Evolutionary conservation across 2,797 vertebrate species (phyloP).

Genomic region (Carcharodon carcharias): DNA sequence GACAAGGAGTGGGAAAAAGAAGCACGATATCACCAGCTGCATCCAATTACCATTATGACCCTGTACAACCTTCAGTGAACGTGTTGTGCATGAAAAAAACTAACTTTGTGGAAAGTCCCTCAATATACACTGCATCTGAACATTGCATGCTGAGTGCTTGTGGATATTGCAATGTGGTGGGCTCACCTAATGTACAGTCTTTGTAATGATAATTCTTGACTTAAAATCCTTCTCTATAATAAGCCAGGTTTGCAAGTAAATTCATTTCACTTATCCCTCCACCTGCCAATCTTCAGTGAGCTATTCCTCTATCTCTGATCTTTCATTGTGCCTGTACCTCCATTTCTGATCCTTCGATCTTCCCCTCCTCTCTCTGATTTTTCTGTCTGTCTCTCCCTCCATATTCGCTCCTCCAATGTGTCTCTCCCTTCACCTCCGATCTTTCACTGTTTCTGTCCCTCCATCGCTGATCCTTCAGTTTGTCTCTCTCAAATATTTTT

Average conservation of each 20-base stretch:
- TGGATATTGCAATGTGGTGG: neutral
- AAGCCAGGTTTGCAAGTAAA: neutral
- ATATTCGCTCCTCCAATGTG: neutral
- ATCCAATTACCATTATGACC: neutral
- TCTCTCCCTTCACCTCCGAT: neutral
- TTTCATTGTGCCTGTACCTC: neutral
- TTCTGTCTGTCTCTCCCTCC: too few relatives aligned
- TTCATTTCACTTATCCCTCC: neutral
- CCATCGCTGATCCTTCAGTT: neutral
- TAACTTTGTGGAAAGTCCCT: neutral
- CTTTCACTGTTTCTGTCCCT: neutral
- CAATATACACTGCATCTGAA: neutral
- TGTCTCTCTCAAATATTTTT: neutral
- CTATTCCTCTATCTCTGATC: neutral
- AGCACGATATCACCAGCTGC: neutral
- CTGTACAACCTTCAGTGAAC: neutral
- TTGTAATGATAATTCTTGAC: neutral
- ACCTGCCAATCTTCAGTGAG: neutral
- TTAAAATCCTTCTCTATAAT: neutral
- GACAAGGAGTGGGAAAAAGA: neutral
- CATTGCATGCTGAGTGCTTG: neutral
- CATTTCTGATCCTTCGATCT: neutral
- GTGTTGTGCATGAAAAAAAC: neutral
- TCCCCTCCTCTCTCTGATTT: neutral
- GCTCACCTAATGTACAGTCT: neutral